Conservation (phyloP, 2,888 invertebrate genomes). For the Desoria tigrina region DNA sequence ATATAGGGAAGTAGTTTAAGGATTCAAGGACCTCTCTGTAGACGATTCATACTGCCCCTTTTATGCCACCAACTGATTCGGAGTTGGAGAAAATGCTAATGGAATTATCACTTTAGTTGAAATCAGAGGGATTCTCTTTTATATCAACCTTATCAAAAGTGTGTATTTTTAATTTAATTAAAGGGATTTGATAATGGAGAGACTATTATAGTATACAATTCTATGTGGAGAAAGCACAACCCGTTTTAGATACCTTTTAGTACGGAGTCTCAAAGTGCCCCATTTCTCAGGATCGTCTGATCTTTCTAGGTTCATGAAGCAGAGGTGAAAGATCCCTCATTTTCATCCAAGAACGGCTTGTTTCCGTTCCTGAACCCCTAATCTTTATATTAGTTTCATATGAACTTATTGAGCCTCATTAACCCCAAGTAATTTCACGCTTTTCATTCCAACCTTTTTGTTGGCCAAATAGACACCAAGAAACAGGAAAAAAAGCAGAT, state of each 20-base stretch:
- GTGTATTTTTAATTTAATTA: neutral
- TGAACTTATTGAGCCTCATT: neutral
- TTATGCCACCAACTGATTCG: neutral
- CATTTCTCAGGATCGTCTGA: neutral
- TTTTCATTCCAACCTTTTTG: slow-evolving; percentile 10
- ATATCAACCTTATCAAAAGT: neutral
- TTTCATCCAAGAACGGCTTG: neutral
- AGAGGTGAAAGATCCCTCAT: slow-evolving; percentile 5
- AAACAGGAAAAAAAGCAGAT: slow-evolving; percentile 2
- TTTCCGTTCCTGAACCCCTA: neutral
- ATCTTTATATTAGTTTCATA: slow-evolving; percentile 1
- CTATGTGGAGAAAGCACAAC: too few relatives aligned
- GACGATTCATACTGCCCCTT: neutral
- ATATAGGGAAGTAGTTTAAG: too few relatives aligned
- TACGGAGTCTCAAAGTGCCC: neutral
- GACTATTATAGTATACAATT: neutral
- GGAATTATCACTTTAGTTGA: neutral
- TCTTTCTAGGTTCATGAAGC: neutral
- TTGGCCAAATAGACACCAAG: slow-evolving; percentile 9
- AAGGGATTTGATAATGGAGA: neutral
- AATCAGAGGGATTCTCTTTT: neutral
- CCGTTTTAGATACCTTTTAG: too few relatives aligned
- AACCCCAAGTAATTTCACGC: slow-evolving; percentile 12
- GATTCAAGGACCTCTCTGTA: neutral
- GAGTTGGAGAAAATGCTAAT: neutral